Evolutionary conservation across 2,113 vertebrate species (phyloP), one percentile per base, ranked within the genome.

Genomic region (Halichoeres trimaculatus): DNA sequence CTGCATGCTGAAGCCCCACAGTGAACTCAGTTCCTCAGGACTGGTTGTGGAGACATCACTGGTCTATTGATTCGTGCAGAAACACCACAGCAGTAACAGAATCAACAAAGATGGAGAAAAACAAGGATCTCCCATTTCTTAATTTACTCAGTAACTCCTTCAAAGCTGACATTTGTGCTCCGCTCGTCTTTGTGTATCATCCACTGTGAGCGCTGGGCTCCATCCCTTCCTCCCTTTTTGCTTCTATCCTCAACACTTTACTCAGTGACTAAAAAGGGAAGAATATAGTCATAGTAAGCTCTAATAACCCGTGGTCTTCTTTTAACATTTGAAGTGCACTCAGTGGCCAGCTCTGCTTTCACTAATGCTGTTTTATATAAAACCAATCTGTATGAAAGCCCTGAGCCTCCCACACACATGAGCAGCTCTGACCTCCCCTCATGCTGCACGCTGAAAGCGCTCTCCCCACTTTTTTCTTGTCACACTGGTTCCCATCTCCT

Each of bases 291-390:
- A 83, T 88, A 88, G 87, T 79, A 70, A 66, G 63, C 61, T 70
- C 69, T 85, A 85, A 84, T 77, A 76, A 80, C 60, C 71, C 67
- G 54, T 64, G 76, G 81, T 87, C 85, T 83, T 76, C 70, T 90
- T 87, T 89, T 74, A 86, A 89, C 84, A 88, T 84, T 70, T 93
- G 87, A 90, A 94, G 93, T 78, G 91, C 92, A 90, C 93, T 94
- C 87, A 77, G 83, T 76, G 68, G 77, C 87, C 69, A 71, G 76
- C 83, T 72, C 70, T 84, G 90, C 89, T 92, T 90, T 90, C 84
- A 92, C 88, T 91, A 81, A 77, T 82, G 83, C 84, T 74, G 87
- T 86, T 88, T 90, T 89, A 81, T 91, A 89, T 90, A 90, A 90
- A 92, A 86, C 76, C 70, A 83, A 82, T 91, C 77, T 86, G 61